A percentile compares a stretch with the other conserved stretches of the same genome.
These are phyloP conservation scores for Apteryx owenii DNA, from an alignment of 2,113 vertebrate genomes.

Conservation along the genomic window DNA sequence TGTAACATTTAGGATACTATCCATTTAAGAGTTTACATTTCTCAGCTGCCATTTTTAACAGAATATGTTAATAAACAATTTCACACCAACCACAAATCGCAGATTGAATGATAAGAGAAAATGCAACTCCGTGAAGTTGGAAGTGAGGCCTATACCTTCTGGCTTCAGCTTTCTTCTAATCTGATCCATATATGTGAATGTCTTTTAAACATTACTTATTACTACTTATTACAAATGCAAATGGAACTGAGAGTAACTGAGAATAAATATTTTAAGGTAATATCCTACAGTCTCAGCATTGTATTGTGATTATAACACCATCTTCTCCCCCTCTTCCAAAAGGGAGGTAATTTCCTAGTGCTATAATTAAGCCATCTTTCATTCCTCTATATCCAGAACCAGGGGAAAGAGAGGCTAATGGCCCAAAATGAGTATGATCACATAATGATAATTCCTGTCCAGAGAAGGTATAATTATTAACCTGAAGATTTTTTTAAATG, in stretches of 20 bases:
- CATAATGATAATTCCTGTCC: conserved; percentile 1
- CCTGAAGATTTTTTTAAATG: background rate
- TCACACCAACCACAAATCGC: background rate
- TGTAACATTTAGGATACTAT: background rate
- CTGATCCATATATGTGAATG: background rate
- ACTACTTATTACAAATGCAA: background rate
- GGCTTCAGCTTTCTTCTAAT: background rate
- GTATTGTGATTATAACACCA: background rate
- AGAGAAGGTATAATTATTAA: conserved; percentile 5
- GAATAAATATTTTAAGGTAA: conserved; percentile 56
- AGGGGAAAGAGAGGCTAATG: conserved; percentile 12
- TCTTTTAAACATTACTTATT: background rate
- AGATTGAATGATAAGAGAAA: background rate
- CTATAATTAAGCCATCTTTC: conserved; percentile 55
- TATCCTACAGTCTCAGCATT: background rate
- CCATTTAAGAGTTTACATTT: background rate
- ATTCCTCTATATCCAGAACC: conserved; percentile 12
- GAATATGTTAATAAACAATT: background rate
- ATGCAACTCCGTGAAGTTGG: background rate
- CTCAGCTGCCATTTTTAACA: background rate
- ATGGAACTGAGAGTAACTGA: background rate
- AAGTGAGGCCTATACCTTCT: background rate
- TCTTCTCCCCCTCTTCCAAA: background rate
- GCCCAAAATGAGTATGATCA: background rate
- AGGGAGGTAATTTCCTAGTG: conserved; percentile 40